Evolutionary conservation across 2,888 invertebrate species (phyloP), one percentile per base, ranked within the genome.

Genomic region (Eurois occulta): DNA sequence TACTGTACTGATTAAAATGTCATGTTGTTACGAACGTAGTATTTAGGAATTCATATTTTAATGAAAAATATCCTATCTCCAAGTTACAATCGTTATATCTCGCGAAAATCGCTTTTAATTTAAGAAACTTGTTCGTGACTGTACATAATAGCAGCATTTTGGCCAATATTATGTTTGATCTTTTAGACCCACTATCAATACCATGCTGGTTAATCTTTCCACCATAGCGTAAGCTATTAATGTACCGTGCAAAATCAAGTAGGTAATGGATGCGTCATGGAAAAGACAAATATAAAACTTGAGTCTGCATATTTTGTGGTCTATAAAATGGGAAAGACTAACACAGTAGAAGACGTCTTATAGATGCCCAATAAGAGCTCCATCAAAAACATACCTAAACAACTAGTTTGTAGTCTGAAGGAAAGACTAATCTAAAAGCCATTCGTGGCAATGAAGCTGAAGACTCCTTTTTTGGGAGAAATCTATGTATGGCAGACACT

Each of bases 401-500:
- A 5, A 0, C 5, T n/a, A 55, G 11, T 32, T 32, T 28, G 46
- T 62, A 11, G 28, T 32, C 18, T 24, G 3, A 13, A 18, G 24
- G 1, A 75, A 75, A 65, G 0, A 55, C 28, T 18, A 46, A 75
- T 43, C 18, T 41, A n/a, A 18, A 8, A 32, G 46, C 41, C 38
- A 41, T 35, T 32, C 18, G 65, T 16, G 32, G 35, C 1, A 21
- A 55, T 24, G 24, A 70, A 77, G 28, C 46, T 38, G 16, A 48
- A 60, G 16, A n/a, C 5, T 46, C 68, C 55, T 41, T 18, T 18
- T 80, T 80, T 65, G 7, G 18, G 68, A 55, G 55, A 48, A 24
- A 32, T 10, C 80, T 55, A 18, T 64, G 16, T 21, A 79, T 35
- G 35, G 58, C 0, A 2, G 60, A 60, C 28, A 21, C 7, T 35